Evolutionary conservation across 1,140 invertebrate species (phyloP).

Genomic region (Lordiphosa collinella): DNA sequence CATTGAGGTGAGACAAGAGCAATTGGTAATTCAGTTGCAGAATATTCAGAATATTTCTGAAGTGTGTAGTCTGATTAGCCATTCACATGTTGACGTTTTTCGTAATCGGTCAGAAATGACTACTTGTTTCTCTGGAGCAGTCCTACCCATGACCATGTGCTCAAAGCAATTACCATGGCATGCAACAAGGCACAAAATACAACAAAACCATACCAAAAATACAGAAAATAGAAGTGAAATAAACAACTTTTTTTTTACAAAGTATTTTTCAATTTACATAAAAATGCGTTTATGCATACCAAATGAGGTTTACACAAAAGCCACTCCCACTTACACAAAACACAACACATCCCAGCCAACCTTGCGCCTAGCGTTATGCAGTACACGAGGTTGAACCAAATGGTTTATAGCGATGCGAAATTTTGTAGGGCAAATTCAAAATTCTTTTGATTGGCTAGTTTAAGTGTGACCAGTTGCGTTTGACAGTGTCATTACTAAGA

Average conservation of each 20-base stretch:
- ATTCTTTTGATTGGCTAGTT: no score
- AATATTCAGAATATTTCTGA: background rate
- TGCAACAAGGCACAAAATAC: constrained; percentile 15
- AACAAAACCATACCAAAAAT: constrained; percentile 1
- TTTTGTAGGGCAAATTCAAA: no score
- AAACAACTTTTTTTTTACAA: constrained; percentile 31
- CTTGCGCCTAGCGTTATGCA: constrained; percentile 59
- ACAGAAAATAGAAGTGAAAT: constrained; percentile 6
- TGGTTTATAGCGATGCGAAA: background rate
- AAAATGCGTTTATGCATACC: constrained; percentile 74
- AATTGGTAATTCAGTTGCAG: constrained; percentile 47
- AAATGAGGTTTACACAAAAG: constrained; percentile 55
- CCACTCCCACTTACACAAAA: constrained; percentile 1
- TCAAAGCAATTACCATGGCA: constrained; percentile 31
- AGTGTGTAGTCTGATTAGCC: background rate
- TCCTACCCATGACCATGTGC: constrained; percentile 3
- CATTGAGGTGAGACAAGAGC: constrained; percentile 25
- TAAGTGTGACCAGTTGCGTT: no score
- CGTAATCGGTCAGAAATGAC: constrained; percentile 8
- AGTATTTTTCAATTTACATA: constrained; percentile 76
- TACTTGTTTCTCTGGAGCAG: no score
- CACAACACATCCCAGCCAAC: constrained; percentile 2
- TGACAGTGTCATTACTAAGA: no score
- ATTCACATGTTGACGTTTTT: constrained; percentile 1
- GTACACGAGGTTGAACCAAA: constrained; percentile 15